Percentiles rank a stretch among this genome's conserved stretches.
Evolutionary conservation across 2,888 invertebrate genomes (phyloP).

Genomic region (Periphyllus acericola): DNA sequence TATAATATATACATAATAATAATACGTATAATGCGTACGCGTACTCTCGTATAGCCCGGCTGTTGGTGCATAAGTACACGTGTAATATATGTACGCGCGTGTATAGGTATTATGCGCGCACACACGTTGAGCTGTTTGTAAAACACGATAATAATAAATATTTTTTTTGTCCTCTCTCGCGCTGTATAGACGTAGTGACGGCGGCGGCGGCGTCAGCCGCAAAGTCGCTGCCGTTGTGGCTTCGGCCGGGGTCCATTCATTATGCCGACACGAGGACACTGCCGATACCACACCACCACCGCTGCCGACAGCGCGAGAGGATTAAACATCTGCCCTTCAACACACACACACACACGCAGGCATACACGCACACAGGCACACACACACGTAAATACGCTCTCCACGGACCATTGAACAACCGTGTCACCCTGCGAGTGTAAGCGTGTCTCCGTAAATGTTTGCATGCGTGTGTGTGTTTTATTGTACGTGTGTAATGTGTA

Average conservation of each 20-base stretch:
- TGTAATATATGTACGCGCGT: background rate
- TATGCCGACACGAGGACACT: slow-evolving; percentile 34
- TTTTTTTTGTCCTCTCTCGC: slow-evolving; percentile 3
- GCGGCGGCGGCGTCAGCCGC: slow-evolving; percentile 43
- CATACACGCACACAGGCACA: background rate
- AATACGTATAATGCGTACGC: background rate
- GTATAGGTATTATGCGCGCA: background rate
- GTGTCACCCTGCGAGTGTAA: slow-evolving; percentile 44
- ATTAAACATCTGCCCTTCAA: slow-evolving; percentile 61
- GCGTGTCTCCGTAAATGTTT: background rate
- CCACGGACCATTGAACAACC: slow-evolving; percentile 55
- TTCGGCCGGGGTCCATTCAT: slow-evolving; percentile 56
- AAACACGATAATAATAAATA: slow-evolving; percentile 58
- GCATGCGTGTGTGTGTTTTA: background rate
- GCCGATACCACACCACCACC: slow-evolving; percentile 22
- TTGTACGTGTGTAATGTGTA: background rate
- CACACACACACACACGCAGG: background rate
- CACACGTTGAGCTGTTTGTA: slow-evolving; percentile 42
- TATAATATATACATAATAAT: background rate
- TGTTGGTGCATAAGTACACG: background rate
- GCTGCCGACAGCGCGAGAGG: slow-evolving; percentile 39
- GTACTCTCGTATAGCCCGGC: too few species aligned
- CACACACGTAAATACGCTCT: background rate
- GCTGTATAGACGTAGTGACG: slow-evolving; percentile 24
- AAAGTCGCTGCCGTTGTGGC: slow-evolving; percentile 49